phyloP scores from a whole-genome alignment of 35 echinoderm and acorn worm species.

The Stichopus chloronotus region DNA sequence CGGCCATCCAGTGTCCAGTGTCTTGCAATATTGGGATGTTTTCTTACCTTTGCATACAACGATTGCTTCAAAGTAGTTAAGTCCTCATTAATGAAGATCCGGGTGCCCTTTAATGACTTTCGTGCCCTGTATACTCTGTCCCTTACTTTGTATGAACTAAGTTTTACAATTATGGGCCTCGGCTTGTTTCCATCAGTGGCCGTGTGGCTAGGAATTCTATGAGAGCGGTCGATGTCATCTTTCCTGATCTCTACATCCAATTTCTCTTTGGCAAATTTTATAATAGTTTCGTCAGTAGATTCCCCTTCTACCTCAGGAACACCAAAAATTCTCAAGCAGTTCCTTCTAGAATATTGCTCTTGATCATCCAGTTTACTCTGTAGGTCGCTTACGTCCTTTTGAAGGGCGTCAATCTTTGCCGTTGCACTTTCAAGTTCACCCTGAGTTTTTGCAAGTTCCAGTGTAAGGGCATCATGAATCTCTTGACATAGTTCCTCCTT shows the following conservation, averaged over 20 bases:
- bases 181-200: slow-evolving; percentile 1
- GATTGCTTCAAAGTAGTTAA: slow-evolving; percentile 29
- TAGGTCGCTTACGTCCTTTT: not conserved
- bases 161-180: not conserved
- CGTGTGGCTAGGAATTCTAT: not conserved
- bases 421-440: slow-evolving; percentile 2
- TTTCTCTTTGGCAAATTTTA: slow-evolving; percentile 18
- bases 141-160: not conserved
- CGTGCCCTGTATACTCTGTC: slow-evolving; percentile 14
- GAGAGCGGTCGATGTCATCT: not conserved
- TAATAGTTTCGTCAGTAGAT: slow-evolving; percentile 17
- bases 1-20: slow-evolving; percentile 26
- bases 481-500: slow-evolving; percentile 7
- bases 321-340: slow-evolving; percentile 15
- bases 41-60: not conserved
- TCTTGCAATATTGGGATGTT: not conserved
- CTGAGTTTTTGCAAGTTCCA: not conserved
- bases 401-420: not conserved
- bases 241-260: slow-evolving; percentile 10
- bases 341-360: slow-evolving; percentile 12
- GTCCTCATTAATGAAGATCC: slow-evolving; percentile 29
- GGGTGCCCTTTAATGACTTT: not conserved
- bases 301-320: slow-evolving; percentile 1
- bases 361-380: not conserved
- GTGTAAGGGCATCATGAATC: not conserved